Base-by-base conservation (phyloP, 2,113 vertebrate species). In the Leucoraja erinaceus region DNA sequence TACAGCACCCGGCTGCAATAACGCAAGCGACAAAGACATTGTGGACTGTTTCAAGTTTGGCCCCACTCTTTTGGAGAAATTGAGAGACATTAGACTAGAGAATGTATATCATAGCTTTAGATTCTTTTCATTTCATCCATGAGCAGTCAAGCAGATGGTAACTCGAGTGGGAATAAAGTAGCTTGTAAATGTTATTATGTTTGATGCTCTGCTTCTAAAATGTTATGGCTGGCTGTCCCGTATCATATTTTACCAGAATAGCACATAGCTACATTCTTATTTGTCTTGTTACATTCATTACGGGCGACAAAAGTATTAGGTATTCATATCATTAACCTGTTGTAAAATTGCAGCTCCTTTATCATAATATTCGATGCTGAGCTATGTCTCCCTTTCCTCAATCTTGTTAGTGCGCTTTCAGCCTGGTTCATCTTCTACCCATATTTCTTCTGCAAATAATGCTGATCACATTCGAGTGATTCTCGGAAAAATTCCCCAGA, bases 131-230 rank as follows among this genome's bases (percentile, higher is more conserved):
- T 88, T 88, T 88, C n/a, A 63, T n/a, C 63, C 59, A 63, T 88
- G 83, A 88, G 28, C 83, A 88, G 28, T 61, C 83, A 88, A 88
- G 59, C 83, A 66, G 59, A 63, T 88, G 31, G 83, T 63, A 88
- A 66, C 56, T 66, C 59, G 28, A 88, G 4, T 63, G 59, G 83
- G 83, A 88, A 88, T 88, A 88, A 63, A 88, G 10, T 88, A 61
- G 14, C 83, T 63, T 88, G 83, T 88, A 88, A 88, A 88, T 88
- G 83, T 88, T 88, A 88, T 88, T 88, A 88, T 38, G 83, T 28
- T 88, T 88, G 83, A 88, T 88, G 59, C 59, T 63, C n/a, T 88
- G n/a, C 59, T 61, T 63, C 83, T 88, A 61, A 88, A 63, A 6
- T 63, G 83, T 88, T 88, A 88, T 88, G 83, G 83, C 59, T 88